phyloP scores from a whole-genome alignment of 1,140 invertebrate genomes.

The Berghia stephanieae region DNA sequence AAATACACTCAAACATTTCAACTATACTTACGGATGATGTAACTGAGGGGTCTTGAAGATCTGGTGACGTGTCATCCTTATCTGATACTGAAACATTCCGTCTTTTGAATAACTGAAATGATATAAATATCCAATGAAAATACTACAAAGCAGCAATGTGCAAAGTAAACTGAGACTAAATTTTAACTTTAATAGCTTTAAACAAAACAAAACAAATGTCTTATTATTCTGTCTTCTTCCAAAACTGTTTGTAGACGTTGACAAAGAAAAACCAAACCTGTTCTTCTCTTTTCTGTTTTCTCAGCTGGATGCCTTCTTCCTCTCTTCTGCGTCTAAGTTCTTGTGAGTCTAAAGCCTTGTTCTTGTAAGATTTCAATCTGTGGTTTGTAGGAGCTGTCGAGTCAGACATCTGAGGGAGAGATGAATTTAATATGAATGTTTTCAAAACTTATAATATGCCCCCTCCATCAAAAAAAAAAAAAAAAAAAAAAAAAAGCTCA shows the following conservation, averaged over 20 bases:
- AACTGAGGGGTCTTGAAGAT: conserved; percentile 60
- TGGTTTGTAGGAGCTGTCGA: conserved; percentile 52
- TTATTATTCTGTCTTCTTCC: background rate
- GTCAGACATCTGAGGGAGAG: conserved; percentile 56
- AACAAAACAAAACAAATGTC: background rate
- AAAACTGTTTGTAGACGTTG: background rate
- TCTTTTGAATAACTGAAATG: conserved; percentile 79
- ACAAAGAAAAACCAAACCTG: conserved; percentile 49
- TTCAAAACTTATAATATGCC: no score
- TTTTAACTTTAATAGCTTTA: background rate
- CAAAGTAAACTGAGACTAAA: background rate
- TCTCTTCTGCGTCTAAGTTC: conserved; percentile 90
- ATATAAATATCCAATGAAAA: conserved; percentile 5
- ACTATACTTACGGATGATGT: conserved; percentile 49
- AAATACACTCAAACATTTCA: background rate
- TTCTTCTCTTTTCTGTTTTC: conserved; percentile 92
- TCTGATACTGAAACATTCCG: conserved; percentile 81
- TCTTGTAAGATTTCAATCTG: conserved; percentile 96
- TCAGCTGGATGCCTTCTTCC: conserved; percentile 93
- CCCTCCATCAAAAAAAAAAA: no score
- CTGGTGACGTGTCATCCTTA: conserved; percentile 68
- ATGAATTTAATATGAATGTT: no score
- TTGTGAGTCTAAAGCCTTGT: conserved; percentile 88
- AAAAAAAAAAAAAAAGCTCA: no score
- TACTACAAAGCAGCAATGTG: background rate